Evolutionary conservation across 2,113 vertebrate species (phyloP).

Genomic region (Onychostruthus taczanowskii): DNA sequence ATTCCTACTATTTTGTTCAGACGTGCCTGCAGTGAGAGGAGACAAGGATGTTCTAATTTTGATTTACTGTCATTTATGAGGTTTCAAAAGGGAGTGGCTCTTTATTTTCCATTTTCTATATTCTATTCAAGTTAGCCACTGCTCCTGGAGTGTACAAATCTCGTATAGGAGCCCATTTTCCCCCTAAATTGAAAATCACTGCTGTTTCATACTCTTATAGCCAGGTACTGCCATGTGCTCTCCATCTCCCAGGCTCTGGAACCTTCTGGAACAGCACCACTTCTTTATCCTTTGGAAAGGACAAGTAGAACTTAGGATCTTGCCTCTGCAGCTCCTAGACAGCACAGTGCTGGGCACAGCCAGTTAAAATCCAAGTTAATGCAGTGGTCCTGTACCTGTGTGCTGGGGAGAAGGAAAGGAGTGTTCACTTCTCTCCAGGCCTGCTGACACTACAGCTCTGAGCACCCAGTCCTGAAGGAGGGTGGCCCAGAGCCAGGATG

Average conservation of each 20-base stretch:
- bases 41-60: not conserved
- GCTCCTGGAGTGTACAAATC: not conserved
- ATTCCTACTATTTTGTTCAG: not conserved
- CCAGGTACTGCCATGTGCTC: not conserved
- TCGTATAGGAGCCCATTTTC: not conserved
- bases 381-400: not conserved
- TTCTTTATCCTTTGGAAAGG: not conserved
- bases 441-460: not conserved
- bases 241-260: not conserved
- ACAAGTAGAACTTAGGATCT: not conserved
- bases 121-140: not conserved
- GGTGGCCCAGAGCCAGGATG: not conserved
- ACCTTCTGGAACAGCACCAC: not conserved
- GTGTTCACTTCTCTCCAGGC: not conserved
- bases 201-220: not conserved
- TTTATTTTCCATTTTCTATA: not conserved
- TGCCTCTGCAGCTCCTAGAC: not conserved
- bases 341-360: not conserved
- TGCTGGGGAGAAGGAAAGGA: not conserved
- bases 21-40: not conserved
- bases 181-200: not conserved
- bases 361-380: not conserved
- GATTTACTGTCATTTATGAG: not conserved
- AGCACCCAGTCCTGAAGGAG: not conserved
- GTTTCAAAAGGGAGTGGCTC: not conserved